A percentile compares a stretch with the other conserved stretches of the same genome.
These are phyloP conservation scores for Mactra quadrangularis DNA, from an alignment of 1,140 invertebrate species.

Conservation along the genomic window DNA sequence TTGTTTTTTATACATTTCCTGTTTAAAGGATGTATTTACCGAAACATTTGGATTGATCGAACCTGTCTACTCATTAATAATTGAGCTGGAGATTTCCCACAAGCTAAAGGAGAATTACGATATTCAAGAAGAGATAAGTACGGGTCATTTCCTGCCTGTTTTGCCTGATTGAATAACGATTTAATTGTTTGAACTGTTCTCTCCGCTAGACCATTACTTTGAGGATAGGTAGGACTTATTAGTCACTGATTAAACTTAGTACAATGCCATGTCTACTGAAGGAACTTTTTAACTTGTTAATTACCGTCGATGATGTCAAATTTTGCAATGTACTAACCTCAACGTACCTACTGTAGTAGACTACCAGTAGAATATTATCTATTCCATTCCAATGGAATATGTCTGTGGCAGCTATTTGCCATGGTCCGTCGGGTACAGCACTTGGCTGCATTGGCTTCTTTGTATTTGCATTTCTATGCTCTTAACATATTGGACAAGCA, in stretches of 20 bases:
- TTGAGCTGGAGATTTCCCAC: constrained; percentile 53
- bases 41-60: too few relatives aligned
- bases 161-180: too few relatives aligned
- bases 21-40: too few relatives aligned
- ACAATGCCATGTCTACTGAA: neutral
- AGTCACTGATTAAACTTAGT: constrained; percentile 52
- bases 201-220: constrained; percentile 74
- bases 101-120: constrained; percentile 53
- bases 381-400: neutral
- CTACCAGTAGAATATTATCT: constrained; percentile 6
- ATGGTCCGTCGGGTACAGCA: neutral
- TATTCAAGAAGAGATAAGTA: constrained; percentile 58
- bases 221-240: constrained; percentile 78
- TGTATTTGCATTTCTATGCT: neutral
- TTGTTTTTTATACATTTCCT: too few relatives aligned
- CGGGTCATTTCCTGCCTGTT: constrained; percentile 57
- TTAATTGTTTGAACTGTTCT: constrained; percentile 67
- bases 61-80: constrained; percentile 65
- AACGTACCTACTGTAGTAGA: constrained; percentile 60
- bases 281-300: constrained; percentile 74
- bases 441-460: neutral
- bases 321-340: constrained; percentile 36
- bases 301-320: constrained; percentile 75
- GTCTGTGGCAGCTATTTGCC: neutral
- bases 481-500: neutral